Evolutionary conservation across 2,888 invertebrate species (phyloP), one percentile per base, ranked within the genome.

Genomic region (Sycophila texana): DNA sequence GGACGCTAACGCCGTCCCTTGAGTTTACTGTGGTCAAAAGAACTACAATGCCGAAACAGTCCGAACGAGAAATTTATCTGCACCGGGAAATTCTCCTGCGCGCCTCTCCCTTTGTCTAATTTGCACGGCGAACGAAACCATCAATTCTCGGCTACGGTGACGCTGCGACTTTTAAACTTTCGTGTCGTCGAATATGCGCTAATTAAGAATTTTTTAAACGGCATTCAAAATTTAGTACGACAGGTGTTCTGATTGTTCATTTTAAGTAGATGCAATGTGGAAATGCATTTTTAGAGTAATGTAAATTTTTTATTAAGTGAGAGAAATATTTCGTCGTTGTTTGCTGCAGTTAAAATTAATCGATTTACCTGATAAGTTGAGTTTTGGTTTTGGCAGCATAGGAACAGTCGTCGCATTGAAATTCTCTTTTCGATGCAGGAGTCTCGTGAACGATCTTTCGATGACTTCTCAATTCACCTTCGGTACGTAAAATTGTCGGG

Each of bases 381-480:
- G 85, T 86, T 70, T 86, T 89, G 18, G 91, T 91, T 82, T 91
- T 91, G 7, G 89, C 87, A 4, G 88, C 86, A 80, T 91, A 91
- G 16, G 85, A 71, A 79, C 91, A 92, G 13, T 93, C 90, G 47
- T 92, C 89, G 87, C 96, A 96, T 63, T 92, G 91, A 86, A 92
- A 94, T 77, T 91, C 90, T 84, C 93, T 93, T 5, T 91, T 91
- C 77, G 91, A 89, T 39, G 87, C 88, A 47, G 89, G 88, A 14
- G 63, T 74, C n/a, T 92, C 91, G 87, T 95, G 95, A 0, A 92
- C 91, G 81, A 90, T 89, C 22, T 81, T 84, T 77, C 91, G 87
- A 86, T 95, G 95, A 61, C 87, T 87, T 72, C 91, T 92, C 18
- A 94, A 88, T 84, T 93, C 93, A 20, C 92, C 91, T 77, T 90